phyloP scores from a whole-genome alignment of 2,888 invertebrate genomes.

The Anarsia innoxiella region DNA sequence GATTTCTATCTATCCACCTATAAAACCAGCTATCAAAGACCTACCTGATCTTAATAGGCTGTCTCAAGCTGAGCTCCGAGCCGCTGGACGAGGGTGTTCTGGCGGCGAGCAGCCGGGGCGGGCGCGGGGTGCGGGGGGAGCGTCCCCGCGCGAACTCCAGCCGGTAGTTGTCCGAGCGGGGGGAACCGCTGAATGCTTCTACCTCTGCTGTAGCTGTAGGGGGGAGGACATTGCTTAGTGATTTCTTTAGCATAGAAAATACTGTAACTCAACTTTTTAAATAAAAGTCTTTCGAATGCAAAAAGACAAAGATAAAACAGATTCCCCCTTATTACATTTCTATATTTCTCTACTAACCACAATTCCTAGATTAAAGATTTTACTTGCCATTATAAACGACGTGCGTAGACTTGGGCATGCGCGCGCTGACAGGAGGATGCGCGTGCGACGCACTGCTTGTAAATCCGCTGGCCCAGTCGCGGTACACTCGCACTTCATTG shows the following conservation, averaged over 20 bases:
- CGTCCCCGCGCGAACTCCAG: constrained; percentile 83
- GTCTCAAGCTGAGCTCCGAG: constrained; percentile 56
- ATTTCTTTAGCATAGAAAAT: too few relatives aligned
- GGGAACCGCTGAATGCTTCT: constrained; percentile 60
- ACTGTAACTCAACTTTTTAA: too few relatives aligned
- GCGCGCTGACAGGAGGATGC: constrained; percentile 70
- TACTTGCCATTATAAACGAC: constrained; percentile 38
- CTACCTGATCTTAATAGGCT: constrained; percentile 64
- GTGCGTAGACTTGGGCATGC: constrained; percentile 57
- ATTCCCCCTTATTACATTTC: too few relatives aligned
- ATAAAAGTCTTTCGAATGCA: too few relatives aligned
- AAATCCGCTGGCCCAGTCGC: constrained; percentile 68
- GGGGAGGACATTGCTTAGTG: neutral
- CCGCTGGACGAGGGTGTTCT: constrained; percentile 55
- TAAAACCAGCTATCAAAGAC: neutral
- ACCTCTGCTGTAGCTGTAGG: constrained; percentile 33
- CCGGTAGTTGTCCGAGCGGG: constrained; percentile 79
- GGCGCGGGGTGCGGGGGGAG: constrained; percentile 62
- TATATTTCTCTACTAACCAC: too few relatives aligned
- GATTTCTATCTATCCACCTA: too few relatives aligned
- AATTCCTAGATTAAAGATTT: too few relatives aligned
- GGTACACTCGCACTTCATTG: constrained; percentile 70
- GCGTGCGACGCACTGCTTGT: constrained; percentile 31
- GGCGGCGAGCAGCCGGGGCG: constrained; percentile 52
- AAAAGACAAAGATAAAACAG: too few relatives aligned